These are phyloP conservation scores for Paraplagusia blochii DNA, from an alignment of 2,113 vertebrate species.

Conservation along the genomic window DNA sequence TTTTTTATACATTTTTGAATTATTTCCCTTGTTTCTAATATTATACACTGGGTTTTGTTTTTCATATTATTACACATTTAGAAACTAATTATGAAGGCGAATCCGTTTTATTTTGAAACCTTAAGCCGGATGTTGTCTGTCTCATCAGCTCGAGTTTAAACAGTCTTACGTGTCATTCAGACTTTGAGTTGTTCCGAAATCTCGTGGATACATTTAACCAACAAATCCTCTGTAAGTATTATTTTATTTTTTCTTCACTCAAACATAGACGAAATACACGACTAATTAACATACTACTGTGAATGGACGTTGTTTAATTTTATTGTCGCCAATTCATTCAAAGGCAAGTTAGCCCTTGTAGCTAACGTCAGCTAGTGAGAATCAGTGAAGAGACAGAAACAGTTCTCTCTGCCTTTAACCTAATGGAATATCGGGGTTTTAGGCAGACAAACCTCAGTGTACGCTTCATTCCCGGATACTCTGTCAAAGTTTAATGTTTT, in stretches of 20 bases:
- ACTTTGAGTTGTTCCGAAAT: conserved; percentile 21
- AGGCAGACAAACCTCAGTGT: background rate
- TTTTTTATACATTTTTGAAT: too few species aligned
- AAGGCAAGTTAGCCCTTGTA: conserved; percentile 4
- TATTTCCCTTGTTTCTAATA: too few species aligned
- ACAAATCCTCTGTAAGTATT: conserved; percentile 17
- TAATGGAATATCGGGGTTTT: background rate
- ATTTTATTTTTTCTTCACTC: background rate
- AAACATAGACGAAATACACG: background rate
- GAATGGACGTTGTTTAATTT: background rate
- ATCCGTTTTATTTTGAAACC: conserved; percentile 31
- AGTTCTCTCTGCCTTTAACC: background rate
- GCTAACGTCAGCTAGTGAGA: conserved; percentile 27
- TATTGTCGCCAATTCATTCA: background rate
- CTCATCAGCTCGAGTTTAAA: background rate
- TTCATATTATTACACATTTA: too few species aligned
- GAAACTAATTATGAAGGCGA: too few species aligned
- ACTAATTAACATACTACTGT: rapidly evolving
- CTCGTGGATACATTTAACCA: background rate
- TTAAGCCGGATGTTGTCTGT: background rate
- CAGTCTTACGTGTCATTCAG: conserved; percentile 62
- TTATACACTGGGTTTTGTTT: too few species aligned
- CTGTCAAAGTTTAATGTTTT: background rate
- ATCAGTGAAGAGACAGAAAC: conserved; percentile 5
- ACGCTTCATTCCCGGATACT: background rate